Conservation (phyloP, 2,888 invertebrate species). For the Schrankia costaestrigalis region DNA sequence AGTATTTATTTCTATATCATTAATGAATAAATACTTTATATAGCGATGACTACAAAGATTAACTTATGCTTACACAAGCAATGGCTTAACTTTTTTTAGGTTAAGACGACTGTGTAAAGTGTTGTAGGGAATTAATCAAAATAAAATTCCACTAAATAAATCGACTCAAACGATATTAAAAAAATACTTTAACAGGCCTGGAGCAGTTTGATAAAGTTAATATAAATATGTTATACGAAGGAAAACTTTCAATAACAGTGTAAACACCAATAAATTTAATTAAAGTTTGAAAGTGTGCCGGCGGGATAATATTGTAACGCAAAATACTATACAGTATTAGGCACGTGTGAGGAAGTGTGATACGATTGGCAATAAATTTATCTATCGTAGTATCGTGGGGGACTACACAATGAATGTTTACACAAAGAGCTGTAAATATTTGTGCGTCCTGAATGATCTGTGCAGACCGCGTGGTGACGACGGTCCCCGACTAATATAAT, state of each 20-base stretch:
- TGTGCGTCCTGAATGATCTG: constrained; percentile 46
- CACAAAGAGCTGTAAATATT: constrained; percentile 62
- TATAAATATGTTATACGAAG: not conserved
- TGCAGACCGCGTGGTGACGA: constrained; percentile 23
- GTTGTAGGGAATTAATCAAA: too few relatives aligned
- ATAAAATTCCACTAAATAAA: too few relatives aligned
- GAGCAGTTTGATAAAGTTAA: not conserved
- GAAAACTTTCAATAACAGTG: not conserved
- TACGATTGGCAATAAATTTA: constrained; percentile 65
- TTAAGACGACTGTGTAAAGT: too few relatives aligned
- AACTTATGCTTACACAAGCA: too few relatives aligned
- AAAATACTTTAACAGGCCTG: too few relatives aligned
- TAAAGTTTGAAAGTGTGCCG: constrained; percentile 3
- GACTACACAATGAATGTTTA: constrained; percentile 57
- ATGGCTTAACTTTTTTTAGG: too few relatives aligned
- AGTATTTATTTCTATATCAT: too few relatives aligned
- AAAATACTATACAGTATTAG: constrained; percentile 12
- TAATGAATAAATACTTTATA: too few relatives aligned
- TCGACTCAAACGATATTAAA: too few relatives aligned
- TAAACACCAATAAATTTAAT: constrained; percentile 5
- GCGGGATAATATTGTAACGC: constrained; percentile 4
- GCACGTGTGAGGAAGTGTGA: constrained; percentile 51
- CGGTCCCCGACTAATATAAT: too few relatives aligned
- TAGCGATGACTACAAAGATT: too few relatives aligned
- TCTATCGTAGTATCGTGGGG: constrained; percentile 42